These are phyloP conservation scores for Lysiphlebus fabarum DNA, from an alignment of 1,140 invertebrate genomes.

Conservation along the genomic window DNA sequence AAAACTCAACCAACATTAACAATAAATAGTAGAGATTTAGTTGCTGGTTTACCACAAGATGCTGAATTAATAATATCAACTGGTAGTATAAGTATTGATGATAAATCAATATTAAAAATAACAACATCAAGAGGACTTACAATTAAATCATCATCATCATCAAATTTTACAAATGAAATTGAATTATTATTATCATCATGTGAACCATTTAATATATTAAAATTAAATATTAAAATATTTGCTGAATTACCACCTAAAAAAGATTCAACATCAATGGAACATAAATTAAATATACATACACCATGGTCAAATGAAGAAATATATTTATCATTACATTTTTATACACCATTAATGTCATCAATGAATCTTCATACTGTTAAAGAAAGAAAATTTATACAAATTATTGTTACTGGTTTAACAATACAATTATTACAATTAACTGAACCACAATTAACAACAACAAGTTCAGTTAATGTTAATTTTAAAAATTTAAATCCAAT, in stretches of 20 bases:
- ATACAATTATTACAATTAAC: constrained; percentile 58
- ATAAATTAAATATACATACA: constrained; percentile 69
- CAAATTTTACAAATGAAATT: constrained; percentile 55
- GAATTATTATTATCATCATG: constrained; percentile 63
- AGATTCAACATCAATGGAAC: constrained; percentile 65
- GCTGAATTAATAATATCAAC: constrained; percentile 67
- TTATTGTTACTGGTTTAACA: constrained; percentile 69
- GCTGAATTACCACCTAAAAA: constrained; percentile 70
- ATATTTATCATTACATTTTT: constrained; percentile 71
- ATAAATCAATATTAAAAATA: constrained; percentile 57
- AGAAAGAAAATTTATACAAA: constrained; percentile 76
- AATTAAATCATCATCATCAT: constrained; percentile 47
- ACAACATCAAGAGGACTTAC: constrained; percentile 60
- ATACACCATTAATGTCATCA: constrained; percentile 73
- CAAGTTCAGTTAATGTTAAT: constrained; percentile 54
- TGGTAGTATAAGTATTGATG: constrained; percentile 62
- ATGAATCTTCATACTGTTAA: constrained; percentile 81
- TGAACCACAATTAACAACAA: constrained; percentile 60
- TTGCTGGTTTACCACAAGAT: constrained; percentile 68
- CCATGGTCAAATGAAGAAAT: constrained; percentile 69
- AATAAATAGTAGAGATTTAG: constrained; percentile 59
- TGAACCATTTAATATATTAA: constrained; percentile 67
- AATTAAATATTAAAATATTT: constrained; percentile 64
- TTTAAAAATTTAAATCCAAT: constrained; percentile 66
- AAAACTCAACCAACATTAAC: constrained; percentile 57